Evolutionary conservation across 30 jellyfish, hydroid and myxozoan species (phyloP).

Genomic region (Turritopsis rubra): DNA sequence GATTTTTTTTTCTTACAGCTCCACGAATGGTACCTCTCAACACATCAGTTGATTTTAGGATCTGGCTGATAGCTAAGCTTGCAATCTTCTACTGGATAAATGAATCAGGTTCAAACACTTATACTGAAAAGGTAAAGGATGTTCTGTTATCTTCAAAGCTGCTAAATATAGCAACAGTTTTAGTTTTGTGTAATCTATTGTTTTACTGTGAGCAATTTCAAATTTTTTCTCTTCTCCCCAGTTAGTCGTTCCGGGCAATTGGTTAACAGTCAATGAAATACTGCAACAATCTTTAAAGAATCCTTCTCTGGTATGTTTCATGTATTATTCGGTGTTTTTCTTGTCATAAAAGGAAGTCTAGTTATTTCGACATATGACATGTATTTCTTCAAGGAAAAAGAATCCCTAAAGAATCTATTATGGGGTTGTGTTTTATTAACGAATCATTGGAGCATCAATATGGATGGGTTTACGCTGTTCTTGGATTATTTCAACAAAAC

Average conservation of each 20-base stretch:
- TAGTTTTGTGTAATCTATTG: no score
- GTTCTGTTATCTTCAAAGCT: background rate
- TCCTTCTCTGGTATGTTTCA: background rate
- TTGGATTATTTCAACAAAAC: conserved; percentile 4
- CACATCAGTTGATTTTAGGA: background rate
- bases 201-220: background rate
- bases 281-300: background rate
- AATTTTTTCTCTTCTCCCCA: background rate
- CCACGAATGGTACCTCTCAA: background rate
- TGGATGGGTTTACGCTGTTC: background rate
- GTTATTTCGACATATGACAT: background rate
- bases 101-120: background rate
- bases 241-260: conserved; percentile 12
- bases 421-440: background rate
- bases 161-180: background rate
- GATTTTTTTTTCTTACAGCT: background rate
- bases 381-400: conserved; percentile 8
- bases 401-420: background rate
- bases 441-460: background rate
- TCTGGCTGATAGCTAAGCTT: background rate
- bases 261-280: background rate
- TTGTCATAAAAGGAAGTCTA: background rate
- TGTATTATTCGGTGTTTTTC: background rate
- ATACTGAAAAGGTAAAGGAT: background rate
- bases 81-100: background rate